Conservation (phyloP, 37 sponge, comb jelly and placozoan species). For the Axinella damicornis region DNA sequence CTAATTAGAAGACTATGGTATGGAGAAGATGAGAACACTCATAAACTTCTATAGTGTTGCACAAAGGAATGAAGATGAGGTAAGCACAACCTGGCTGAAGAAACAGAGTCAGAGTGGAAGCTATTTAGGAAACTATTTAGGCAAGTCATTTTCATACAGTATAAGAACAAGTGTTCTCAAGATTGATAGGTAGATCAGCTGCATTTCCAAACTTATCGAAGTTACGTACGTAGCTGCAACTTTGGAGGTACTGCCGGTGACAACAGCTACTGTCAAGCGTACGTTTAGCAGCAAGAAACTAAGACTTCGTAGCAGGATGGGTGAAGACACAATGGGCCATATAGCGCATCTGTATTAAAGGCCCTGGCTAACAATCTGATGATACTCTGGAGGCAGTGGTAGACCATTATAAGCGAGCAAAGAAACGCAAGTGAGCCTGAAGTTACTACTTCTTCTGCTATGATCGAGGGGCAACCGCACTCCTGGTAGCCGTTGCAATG, state of each 20-base stretch:
- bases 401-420: background rate
- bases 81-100: constrained; percentile 22
- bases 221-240: background rate
- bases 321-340: constrained; percentile 19
- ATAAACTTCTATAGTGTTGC: constrained; percentile 22
- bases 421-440: too few relatives aligned
- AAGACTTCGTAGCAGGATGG: constrained; percentile 39
- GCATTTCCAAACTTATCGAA: background rate
- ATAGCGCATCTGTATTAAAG: constrained; percentile 28
- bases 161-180: too few relatives aligned
- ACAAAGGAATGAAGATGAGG: constrained; percentile 24
- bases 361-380: background rate
- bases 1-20: constrained; percentile 12
- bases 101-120: constrained; percentile 51
- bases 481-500: too few relatives aligned
- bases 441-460: too few relatives aligned
- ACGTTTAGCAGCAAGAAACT: constrained; percentile 32
- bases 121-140: constrained; percentile 30
- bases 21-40: constrained; percentile 24
- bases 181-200: background rate
- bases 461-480: too few relatives aligned
- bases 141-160: too few relatives aligned
- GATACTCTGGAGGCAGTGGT: constrained; percentile 9
- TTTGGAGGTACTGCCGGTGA: constrained; percentile 12
- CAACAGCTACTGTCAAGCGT: constrained; percentile 23